These are phyloP conservation scores for Diloba caeruleocephala DNA, from an alignment of 2,888 invertebrate genomes.

Conservation along the genomic window DNA sequence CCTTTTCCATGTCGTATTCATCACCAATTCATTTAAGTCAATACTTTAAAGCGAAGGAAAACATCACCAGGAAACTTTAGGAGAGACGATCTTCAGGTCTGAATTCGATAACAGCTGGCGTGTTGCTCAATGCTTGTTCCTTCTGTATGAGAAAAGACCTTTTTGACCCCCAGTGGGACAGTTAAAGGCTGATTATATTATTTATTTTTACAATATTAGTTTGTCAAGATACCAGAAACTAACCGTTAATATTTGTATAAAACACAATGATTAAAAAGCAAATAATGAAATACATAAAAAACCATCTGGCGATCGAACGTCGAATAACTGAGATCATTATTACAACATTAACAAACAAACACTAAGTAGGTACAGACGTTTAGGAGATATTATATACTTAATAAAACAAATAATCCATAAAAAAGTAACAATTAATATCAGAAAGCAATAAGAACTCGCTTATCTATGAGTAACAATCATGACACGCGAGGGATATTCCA, in stretches of 20 bases:
- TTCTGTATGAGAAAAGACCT: no score
- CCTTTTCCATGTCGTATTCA: no score
- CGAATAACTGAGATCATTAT: neutral
- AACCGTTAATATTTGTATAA: neutral
- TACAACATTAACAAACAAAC: constrained; percentile 1
- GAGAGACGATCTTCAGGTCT: no score
- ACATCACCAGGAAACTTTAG: no score
- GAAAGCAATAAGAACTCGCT: constrained; percentile 32
- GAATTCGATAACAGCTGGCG: no score
- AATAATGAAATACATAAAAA: no score
- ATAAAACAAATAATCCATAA: constrained; percentile 13
- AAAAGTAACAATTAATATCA: constrained; percentile 28
- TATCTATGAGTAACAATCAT: constrained; percentile 36
- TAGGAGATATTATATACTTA: neutral
- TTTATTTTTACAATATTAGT: constrained; percentile 6
- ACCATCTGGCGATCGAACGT: neutral
- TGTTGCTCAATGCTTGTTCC: no score
- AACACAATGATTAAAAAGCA: no score
- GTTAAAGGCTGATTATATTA: constrained; percentile 19
- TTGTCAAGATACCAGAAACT: constrained; percentile 12
- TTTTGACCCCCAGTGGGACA: no score
- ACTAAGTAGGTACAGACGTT: neutral
- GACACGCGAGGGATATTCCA: constrained; percentile 59
- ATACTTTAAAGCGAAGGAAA: no score
- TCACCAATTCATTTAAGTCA: no score